phyloP scores from a whole-genome alignment of 2,797 vertebrate genomes.

The Brachymystax lenok region DNA sequence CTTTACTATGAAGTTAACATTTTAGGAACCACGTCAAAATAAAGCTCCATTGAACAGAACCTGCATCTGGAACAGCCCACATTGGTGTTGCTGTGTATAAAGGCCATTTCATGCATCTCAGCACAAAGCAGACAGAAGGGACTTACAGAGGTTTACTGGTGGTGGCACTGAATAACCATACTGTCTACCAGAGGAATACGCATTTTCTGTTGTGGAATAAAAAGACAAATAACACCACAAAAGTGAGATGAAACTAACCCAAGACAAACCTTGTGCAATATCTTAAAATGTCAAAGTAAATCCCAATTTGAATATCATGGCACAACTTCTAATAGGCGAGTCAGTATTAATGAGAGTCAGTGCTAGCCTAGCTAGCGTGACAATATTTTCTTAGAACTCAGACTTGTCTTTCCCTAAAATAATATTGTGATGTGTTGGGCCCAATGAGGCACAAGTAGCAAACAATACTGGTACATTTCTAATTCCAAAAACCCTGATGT shows the following conservation, averaged over 20 bases:
- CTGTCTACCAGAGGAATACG: conserved; percentile 78
- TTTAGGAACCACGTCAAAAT: too few relatives aligned
- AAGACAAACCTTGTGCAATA: conserved; percentile 24
- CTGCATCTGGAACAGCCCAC: conserved; percentile 32
- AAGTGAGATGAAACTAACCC: conserved; percentile 54
- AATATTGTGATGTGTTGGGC: neutral
- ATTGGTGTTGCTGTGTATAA: conserved; percentile 65
- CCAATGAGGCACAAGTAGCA: neutral
- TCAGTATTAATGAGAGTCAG: neutral
- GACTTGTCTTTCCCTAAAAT: neutral
- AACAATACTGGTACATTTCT: neutral
- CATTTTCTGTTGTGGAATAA: conserved; percentile 78
- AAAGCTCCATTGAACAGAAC: neutral
- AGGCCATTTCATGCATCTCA: conserved; percentile 77
- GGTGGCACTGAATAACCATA: conserved; percentile 75
- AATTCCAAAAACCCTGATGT: neutral
- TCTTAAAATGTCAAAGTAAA: conserved; percentile 14
- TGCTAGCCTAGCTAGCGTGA: neutral
- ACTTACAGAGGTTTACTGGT: conserved; percentile 80
- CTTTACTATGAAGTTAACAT: too few relatives aligned
- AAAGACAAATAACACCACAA: conserved; percentile 64
- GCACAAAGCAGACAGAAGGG: conserved; percentile 77
- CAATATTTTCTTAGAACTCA: neutral
- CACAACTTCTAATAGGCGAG: neutral
- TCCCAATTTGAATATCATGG: neutral